Base-by-base conservation (phyloP, 2,113 vertebrate genomes). In the Elachura formosa region DNA sequence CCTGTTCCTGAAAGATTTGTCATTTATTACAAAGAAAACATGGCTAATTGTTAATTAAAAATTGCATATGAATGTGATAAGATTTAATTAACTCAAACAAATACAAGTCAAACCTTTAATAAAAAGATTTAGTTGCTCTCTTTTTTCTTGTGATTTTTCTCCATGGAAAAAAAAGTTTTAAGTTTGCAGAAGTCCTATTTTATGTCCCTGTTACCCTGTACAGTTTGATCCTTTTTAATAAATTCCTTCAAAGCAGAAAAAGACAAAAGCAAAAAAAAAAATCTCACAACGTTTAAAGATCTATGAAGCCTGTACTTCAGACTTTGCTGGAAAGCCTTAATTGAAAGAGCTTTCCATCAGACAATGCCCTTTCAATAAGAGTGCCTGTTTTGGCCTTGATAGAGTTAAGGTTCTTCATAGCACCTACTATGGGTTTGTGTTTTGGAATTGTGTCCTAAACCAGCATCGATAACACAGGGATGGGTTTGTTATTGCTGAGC, bases 41-140 rank as follows among this genome's bases (percentile, higher is more conserved):
- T 56, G 24, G 45, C 77, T 95, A 97, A 96, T 97, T 95, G 90
- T 93, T 96, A 97, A 97, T 97, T 97, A 96, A 63, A 94, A 94
- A 92, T 56, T 74, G 94, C 84, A 90, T 55, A 76, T 8, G 23
- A 95, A 95, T 94, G 90, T 95, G 94, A 84, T 96, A 90, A 94
- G 90, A 94, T 97, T 96, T 97, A 97, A 97, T 97, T 97, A 97
- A 96, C 76, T 66, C 89, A 81, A 93, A 87, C 75, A 97, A 97
- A 97, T 92, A 81, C 62, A 94, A 91, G 56, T 79, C 75, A 92
- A 94, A 91, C 20, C 43, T 95, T 90, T 88, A 93, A 92, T 94
- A 92, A 93, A 89, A 81, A 79, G 66, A 78, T 89, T 89, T 90
- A 79, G 15, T 56, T 94, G 63, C 29, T 61, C 46, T 49, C 34